A percentile compares a stretch with the other conserved stretches of the same genome.
Conservation (phyloP, 2,797 vertebrate genomes). For the Balearica regulorum region DNA sequence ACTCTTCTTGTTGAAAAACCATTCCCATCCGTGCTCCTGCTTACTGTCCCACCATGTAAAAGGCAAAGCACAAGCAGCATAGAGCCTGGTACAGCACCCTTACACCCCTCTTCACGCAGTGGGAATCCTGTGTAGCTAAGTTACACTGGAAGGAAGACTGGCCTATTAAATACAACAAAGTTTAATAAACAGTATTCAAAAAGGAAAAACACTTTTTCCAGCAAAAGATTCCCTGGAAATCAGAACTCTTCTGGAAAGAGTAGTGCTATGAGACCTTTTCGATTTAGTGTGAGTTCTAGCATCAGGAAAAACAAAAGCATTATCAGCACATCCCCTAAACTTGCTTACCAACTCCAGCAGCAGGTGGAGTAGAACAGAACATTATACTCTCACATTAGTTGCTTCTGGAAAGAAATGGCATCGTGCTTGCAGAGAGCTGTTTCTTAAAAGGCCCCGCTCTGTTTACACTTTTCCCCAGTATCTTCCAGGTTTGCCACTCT, state of each 20-base stretch:
- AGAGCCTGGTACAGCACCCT: not conserved
- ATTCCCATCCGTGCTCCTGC: not conserved
- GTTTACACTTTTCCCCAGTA: not conserved
- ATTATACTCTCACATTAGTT: not conserved
- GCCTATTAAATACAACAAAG: not conserved
- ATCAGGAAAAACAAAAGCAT: not conserved
- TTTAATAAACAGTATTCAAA: not conserved
- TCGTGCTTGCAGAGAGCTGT: not conserved
- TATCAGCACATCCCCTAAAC: not conserved
- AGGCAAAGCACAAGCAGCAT: not conserved
- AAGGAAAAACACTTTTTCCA: not conserved
- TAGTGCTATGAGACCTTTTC: not conserved
- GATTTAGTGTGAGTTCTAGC: not conserved
- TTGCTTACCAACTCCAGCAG: not conserved
- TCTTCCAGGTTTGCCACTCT: not conserved
- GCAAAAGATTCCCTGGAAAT: not conserved
- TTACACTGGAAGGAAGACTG: not conserved
- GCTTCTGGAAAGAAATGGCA: not conserved
- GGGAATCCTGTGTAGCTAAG: not conserved
- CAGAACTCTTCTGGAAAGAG: not conserved
- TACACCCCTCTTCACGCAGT: not conserved
- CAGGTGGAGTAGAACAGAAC: not conserved
- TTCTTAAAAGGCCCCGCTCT: not conserved
- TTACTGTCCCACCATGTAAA: not conserved
- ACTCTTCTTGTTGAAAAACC: not conserved